A percentile compares a stretch with the other conserved stretches of the same genome.
These are phyloP conservation scores for Orestias chungarensis DNA, from an alignment of 2,797 vertebrate genomes.

Conservation along the genomic window DNA sequence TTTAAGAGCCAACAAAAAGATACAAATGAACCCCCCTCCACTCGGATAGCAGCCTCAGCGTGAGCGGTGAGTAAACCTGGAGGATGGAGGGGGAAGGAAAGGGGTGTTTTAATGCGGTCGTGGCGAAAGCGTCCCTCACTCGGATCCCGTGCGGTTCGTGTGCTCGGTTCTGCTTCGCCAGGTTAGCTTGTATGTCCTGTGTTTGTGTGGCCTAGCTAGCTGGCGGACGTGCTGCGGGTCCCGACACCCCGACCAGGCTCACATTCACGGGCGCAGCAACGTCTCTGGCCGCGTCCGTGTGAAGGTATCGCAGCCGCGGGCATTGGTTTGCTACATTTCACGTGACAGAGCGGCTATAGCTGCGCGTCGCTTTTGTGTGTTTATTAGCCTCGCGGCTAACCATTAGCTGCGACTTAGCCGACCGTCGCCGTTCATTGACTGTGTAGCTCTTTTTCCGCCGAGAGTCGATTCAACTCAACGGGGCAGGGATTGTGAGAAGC, in stretches of 20 bases:
- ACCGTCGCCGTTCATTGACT: conserved; percentile 65
- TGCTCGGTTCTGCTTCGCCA: conserved; percentile 82
- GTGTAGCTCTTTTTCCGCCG: conserved; percentile 29
- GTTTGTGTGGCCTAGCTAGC: conserved; percentile 74
- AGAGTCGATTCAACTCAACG: background rate
- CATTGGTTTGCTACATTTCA: conserved; percentile 7
- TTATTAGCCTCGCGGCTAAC: conserved; percentile 62
- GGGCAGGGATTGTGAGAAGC: no score
- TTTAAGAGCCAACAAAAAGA: conserved; percentile 75
- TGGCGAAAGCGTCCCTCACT: conserved; percentile 69
- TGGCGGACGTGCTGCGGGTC: conserved; percentile 54
- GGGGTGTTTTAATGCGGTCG: background rate
- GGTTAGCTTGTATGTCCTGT: conserved; percentile 75
- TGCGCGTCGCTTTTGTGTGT: conserved; percentile 56
- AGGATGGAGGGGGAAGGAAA: background rate
- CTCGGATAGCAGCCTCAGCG: conserved; percentile 31
- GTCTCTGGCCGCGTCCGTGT: background rate
- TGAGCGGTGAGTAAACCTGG: conserved; percentile 67
- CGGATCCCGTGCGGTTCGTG: conserved; percentile 81
- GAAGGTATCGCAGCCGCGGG: background rate
- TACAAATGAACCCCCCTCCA: no score
- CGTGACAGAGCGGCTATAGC: conserved; percentile 28
- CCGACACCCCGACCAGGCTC: conserved; percentile 8
- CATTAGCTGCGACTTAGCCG: conserved; percentile 67
- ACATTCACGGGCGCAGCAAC: accelerated